Evolutionary conservation across 1,140 invertebrate genomes (phyloP), one percentile per base, ranked within the genome.

Genomic region (Drosophila lini): DNA sequence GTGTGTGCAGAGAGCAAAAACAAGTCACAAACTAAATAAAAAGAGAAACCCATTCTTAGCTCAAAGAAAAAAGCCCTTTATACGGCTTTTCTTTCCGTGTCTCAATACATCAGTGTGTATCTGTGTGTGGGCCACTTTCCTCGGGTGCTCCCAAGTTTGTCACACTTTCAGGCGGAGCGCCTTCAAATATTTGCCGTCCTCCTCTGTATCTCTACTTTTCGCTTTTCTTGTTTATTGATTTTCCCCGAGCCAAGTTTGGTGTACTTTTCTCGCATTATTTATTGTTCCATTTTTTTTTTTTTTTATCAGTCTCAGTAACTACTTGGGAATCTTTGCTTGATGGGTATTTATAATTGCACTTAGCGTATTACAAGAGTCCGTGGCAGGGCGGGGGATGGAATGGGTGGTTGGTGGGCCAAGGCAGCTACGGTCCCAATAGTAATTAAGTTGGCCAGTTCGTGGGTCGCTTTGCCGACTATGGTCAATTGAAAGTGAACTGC

Each of bases 271-370:
- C 57, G 45, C 53, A 59, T 71, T 62, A 67, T 73, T 67, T 64
- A 67, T 64, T 70, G 64, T 63, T 63, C 52, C 81, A 64, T 45
- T 70, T 83, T 19, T 19, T 19, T 31, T 44, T 57, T 67, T 57
- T 52, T 34, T 22, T 38, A 38, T 53, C 52, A 36, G 52, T 53
- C 61, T 64, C 41, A 34, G 56, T 36, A 57, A 78, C 61, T 71
- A 65, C 76, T 79, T 65, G 62, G 47, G 47, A 80, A 73, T 83
- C 83, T 60, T 62, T 40, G 53, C 61, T 36, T 73, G 83, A 82
- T 83, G 67, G 76, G 58, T 74, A 80, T 83, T 86, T 88, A 80
- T 89, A 88, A 88, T 89, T 83, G 83, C 83, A 83, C 83, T 88
- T 80, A 80, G 64, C 59, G 69, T 61, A 69, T 69, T 64, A 52